These are phyloP conservation scores for Yponomeuta malinellus DNA, from an alignment of 2,888 invertebrate species.

Conservation along the genomic window DNA sequence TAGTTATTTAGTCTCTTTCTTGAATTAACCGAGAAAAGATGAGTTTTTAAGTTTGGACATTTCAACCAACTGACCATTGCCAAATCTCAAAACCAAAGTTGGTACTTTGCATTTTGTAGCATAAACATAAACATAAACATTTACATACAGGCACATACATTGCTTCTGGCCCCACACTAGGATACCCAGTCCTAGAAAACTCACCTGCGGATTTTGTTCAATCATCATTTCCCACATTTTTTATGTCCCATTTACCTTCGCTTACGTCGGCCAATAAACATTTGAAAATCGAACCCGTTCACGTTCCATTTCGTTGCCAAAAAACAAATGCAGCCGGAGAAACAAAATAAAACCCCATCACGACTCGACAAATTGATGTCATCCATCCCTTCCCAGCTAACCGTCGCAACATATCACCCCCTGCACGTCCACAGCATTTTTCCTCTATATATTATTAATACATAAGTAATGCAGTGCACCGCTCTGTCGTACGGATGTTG, in stretches of 20 bases:
- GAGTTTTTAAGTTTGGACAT: no score
- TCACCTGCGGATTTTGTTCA: no score
- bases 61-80: no score
- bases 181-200: no score
- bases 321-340: constrained; percentile 55
- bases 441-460: constrained; percentile 76
- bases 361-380: constrained; percentile 75
- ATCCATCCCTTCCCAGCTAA: constrained; percentile 73
- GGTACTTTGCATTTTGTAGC: no score
- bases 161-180: no score
- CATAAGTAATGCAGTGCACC: constrained; percentile 65
- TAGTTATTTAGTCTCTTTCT: no score
- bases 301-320: constrained; percentile 13
- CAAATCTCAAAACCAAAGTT: no score
- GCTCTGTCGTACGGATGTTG: constrained; percentile 39
- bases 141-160: no score
- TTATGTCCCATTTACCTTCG: not conserved
- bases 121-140: no score
- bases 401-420: constrained; percentile 74
- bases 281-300: not conserved
- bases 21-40: no score
- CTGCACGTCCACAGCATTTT: constrained; percentile 73
- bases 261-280: not conserved
- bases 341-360: constrained; percentile 75
- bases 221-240: no score